These are phyloP conservation scores for Sitophilus oryzae DNA, from an alignment of 1,140 invertebrate genomes.

Conservation along the genomic window DNA sequence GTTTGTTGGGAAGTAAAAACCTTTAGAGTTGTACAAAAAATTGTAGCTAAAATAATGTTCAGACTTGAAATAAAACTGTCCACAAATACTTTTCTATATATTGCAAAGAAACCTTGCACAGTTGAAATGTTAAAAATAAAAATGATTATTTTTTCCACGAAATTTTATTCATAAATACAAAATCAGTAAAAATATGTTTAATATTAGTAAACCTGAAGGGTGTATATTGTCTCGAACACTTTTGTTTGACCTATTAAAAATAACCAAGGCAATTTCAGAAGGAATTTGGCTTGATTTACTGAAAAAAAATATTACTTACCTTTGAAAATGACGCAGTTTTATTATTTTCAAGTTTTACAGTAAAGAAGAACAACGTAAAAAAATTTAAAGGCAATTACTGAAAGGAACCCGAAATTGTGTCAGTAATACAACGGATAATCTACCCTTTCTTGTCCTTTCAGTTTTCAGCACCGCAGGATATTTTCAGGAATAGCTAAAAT, in stretches of 20 bases:
- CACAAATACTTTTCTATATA: not conserved
- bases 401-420: slow-evolving; percentile 21
- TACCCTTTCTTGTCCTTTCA: slow-evolving; percentile 30
- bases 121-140: not conserved
- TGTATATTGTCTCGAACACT: not conserved
- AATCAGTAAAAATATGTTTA: no score
- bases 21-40: not conserved
- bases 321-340: not conserved
- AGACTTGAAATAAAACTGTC: not conserved
- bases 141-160: not conserved
- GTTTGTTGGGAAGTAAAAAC: not conserved
- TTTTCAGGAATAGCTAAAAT: slow-evolving; percentile 26
- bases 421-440: slow-evolving; percentile 21
- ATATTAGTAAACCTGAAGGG: no score
- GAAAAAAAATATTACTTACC: slow-evolving; percentile 11
- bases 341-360: no score
- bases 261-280: not conserved
- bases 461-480: slow-evolving; percentile 18
- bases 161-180: no score
- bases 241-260: slow-evolving; percentile 12
- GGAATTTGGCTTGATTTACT: slow-evolving; percentile 1
- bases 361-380: not conserved
- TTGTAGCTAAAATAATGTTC: not conserved
- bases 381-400: slow-evolving; percentile 15
- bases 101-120: not conserved